Base-by-base conservation (phyloP, 2,888 invertebrate genomes). In the Apomyelois bistriatella region DNA sequence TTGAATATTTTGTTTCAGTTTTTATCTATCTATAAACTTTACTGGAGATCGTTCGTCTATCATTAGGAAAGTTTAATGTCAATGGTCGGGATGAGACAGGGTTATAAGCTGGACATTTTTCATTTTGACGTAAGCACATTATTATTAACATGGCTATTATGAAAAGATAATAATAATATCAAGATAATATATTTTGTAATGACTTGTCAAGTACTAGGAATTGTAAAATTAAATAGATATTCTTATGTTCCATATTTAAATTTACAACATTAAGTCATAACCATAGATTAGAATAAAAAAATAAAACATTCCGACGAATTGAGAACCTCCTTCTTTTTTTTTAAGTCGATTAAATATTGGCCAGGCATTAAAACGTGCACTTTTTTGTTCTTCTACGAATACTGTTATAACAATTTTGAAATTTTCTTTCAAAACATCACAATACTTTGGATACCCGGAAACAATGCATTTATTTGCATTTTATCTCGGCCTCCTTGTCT, bases 381-480 rank as follows among this genome's bases (percentile, higher is more conserved):
- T n/a, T n/a, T n/a, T n/a, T n/a, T n/a, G n/a, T n/a, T n/a, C n/a
- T n/a, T n/a, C n/a, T n/a, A n/a, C n/a, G n/a, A n/a, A n/a, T 22
- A 22, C 2, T 5, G 5, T 22, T 3, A 22, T 22, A 22, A 22
- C 22, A 22, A 22, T 22, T 22, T 22, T 22, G 5, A 22, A 22
- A 22, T 22, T 22, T 22, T 22, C 22, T 22, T 22, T 22, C 22
- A 9, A 9, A 10, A 7, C 32, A 10, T 32, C 8, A 9, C 7
- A 41, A 41, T 22, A 17, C 35, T 32, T 15, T 28, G 10, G 8
- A 17, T 16, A 46, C 32, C 13, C 12, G 13, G 30, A 32, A 37
- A 38, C 17, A 28, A 42, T 43, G 22, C 43, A 43, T 52, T 51
- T 37, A 52, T 52, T 52, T 52, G 43, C 52, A 52, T 52, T 52